Percentiles rank a stretch among this genome's conserved stretches.
These are phyloP conservation scores for Micronycteris hirsuta DNA, from an alignment of 2,113 vertebrate species.

Conservation along the genomic window DNA sequence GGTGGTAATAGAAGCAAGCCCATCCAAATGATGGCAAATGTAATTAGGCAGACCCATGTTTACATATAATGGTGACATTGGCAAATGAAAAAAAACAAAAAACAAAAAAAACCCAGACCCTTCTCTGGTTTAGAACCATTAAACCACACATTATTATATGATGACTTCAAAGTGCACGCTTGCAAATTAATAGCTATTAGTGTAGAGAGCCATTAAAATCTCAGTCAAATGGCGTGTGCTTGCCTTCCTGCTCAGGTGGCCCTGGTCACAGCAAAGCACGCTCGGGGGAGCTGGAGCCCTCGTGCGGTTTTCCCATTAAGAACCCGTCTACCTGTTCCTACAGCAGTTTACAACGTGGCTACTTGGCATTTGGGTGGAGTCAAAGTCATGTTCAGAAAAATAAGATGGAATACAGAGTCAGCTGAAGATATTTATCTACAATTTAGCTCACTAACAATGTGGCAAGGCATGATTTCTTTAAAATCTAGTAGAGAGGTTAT, in stretches of 20 bases:
- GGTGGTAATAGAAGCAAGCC: neutral
- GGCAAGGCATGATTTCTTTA: neutral
- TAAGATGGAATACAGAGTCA: neutral
- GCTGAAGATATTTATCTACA: neutral
- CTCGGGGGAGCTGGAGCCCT: neutral
- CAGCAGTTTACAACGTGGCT: neutral
- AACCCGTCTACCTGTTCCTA: neutral
- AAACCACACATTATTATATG: neutral
- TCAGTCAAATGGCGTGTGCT: neutral
- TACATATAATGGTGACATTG: neutral
- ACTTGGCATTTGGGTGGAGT: neutral
- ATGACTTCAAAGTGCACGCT: slow-evolving; percentile 1
- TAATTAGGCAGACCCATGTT: neutral
- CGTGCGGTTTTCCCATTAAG: neutral
- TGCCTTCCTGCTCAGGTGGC: neutral
- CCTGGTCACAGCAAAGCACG: neutral
- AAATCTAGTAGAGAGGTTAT: neutral
- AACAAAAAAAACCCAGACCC: neutral
- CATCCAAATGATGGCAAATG: neutral
- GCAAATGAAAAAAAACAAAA: neutral
- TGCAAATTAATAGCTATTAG: neutral
- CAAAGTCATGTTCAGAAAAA: slow-evolving; percentile 28
- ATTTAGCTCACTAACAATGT: neutral
- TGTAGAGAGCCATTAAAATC: neutral
- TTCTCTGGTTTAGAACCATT: neutral